These are phyloP conservation scores for Desmodus rotundus DNA, from an alignment of 2,113 vertebrate species.

Conservation along the genomic window DNA sequence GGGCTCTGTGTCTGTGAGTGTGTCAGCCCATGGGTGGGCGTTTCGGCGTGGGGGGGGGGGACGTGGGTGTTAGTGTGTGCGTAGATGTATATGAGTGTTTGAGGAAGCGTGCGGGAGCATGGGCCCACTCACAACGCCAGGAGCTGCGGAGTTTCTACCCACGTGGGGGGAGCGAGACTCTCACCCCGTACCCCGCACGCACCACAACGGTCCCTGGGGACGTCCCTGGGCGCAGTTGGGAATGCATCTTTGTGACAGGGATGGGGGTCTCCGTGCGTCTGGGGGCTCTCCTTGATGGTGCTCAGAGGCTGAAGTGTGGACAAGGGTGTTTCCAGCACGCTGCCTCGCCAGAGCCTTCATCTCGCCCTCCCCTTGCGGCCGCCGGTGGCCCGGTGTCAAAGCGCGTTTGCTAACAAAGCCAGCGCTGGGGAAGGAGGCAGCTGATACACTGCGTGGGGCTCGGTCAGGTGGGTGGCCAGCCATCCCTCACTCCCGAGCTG, in stretches of 20 bases:
- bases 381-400: not conserved
- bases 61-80: not conserved
- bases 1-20: not conserved
- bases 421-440: conserved; percentile 13
- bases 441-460: not conserved
- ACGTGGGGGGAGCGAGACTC: not conserved
- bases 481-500: not conserved
- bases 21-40: not conserved
- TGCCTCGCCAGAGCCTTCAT: not conserved
- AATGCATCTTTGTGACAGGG: not conserved
- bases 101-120: not conserved
- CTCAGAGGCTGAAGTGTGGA: not conserved
- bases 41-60: not conserved
- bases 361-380: not conserved
- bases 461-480: not conserved
- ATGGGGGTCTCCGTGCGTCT: not conserved
- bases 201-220: not conserved
- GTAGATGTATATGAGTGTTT: rapidly evolving
- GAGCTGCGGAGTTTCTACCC: not conserved
- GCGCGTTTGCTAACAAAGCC: not conserved
- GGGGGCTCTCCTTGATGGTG: not conserved
- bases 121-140: not conserved
- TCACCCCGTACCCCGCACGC: not conserved
- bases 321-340: not conserved
- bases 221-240: not conserved